These are phyloP conservation scores for Agrotis puta DNA, from an alignment of 2,888 invertebrate species.

Conservation along the genomic window DNA sequence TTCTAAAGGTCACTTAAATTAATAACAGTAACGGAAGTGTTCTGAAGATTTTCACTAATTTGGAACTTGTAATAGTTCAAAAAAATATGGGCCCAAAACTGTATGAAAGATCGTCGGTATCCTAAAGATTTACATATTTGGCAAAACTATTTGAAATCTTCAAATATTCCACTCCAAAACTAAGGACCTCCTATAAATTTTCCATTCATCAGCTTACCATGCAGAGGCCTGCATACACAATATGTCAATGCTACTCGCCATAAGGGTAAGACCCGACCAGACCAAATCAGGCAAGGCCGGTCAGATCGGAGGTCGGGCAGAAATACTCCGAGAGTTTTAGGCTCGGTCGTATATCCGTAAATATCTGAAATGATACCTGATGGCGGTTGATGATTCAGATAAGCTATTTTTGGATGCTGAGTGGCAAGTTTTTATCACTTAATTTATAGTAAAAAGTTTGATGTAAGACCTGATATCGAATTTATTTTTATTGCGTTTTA, in stretches of 20 bases:
- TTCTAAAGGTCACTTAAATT: neutral
- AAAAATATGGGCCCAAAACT: neutral
- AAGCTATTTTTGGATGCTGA: conserved; percentile 29
- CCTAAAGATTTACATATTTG: neutral
- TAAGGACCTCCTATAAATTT: conserved; percentile 12
- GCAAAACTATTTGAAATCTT: neutral
- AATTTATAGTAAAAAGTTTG: neutral
- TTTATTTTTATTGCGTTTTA: neutral
- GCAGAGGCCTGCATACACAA: conserved; percentile 4
- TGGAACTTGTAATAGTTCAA: neutral
- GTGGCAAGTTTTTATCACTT: neutral
- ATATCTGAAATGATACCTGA: conserved; percentile 39
- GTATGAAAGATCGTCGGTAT: neutral
- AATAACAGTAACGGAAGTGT: neutral
- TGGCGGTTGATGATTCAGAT: conserved; percentile 34
- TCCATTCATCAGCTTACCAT: conserved; percentile 23
- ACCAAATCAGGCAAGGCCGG: conserved; percentile 74
- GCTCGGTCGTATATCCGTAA: conserved; percentile 44
- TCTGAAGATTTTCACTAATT: neutral
- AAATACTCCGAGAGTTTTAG: conserved; percentile 50
- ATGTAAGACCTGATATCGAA: neutral
- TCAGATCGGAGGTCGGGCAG: conserved; percentile 63
- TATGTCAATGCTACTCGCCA: conserved; percentile 49
- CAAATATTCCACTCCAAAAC: conserved; percentile 27
- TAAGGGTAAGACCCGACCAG: conserved; percentile 70